These are phyloP conservation scores for Pachyuromys duprasi DNA, from an alignment of 2,797 vertebrate genomes.

Conservation along the genomic window DNA sequence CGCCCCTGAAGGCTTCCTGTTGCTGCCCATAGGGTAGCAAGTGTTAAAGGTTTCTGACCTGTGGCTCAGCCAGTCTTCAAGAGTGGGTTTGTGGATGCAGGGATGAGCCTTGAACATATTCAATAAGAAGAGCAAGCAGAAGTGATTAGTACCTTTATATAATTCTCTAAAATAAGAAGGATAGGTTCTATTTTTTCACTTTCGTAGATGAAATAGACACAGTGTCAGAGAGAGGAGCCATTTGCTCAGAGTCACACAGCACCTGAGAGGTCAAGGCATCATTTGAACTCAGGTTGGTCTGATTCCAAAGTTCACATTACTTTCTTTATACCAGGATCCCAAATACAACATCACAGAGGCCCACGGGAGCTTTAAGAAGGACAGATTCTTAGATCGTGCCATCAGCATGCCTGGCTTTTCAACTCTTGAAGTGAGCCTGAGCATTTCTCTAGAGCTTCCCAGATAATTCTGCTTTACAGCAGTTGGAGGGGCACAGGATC, in stretches of 20 bases:
- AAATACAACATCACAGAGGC: neutral
- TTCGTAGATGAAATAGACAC: constrained; percentile 40
- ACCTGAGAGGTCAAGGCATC: neutral
- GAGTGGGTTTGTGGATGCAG: neutral
- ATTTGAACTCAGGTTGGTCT: constrained; percentile 26
- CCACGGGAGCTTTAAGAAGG: neutral
- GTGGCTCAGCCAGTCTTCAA: constrained; percentile 9
- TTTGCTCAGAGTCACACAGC: constrained; percentile 17
- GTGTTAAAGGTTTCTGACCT: constrained; percentile 7
- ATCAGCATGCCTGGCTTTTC: neutral
- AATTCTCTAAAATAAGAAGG: constrained; percentile 46
- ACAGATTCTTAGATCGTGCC: constrained; percentile 53
- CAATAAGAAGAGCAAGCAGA: neutral
- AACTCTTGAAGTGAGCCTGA: neutral
- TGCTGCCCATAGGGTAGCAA: constrained; percentile 61
- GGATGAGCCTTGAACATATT: neutral
- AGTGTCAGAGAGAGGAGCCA: neutral
- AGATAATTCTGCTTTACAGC: constrained; percentile 6
- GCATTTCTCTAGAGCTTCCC: neutral
- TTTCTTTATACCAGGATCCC: neutral
- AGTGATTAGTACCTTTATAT: constrained; percentile 25
- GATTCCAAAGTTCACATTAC: constrained; percentile 14
- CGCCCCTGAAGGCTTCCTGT: constrained; percentile 66
- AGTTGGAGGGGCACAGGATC: constrained; percentile 28
- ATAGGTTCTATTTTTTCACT: neutral